phyloP scores from a whole-genome alignment of 2,797 vertebrate species.

The Xenentodon cancila region DNA sequence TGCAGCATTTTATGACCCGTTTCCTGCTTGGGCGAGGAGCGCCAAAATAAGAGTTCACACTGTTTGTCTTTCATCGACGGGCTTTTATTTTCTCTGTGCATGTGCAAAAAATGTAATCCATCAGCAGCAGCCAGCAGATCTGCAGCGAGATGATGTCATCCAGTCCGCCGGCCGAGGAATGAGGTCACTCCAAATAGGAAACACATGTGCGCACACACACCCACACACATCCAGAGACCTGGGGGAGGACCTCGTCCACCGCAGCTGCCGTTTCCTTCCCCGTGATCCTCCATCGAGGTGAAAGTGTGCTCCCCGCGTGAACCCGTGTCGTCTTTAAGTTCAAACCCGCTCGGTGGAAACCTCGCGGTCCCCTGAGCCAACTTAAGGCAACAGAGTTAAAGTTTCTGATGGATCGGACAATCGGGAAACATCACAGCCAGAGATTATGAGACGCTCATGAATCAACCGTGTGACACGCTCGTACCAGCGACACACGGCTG shows the following conservation, averaged over 20 bases:
- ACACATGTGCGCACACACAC: slow-evolving; percentile 46
- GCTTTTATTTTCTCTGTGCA: slow-evolving; percentile 6
- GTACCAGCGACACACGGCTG: too few relatives aligned
- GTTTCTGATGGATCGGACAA: slow-evolving; percentile 5
- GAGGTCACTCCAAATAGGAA: slow-evolving; percentile 77
- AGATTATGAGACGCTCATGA: too few relatives aligned
- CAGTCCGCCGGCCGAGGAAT: slow-evolving; percentile 50
- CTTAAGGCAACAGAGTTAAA: too few relatives aligned
- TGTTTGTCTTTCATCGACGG: neutral
- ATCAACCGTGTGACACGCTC: too few relatives aligned
- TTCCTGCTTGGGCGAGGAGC: slow-evolving; percentile 16
- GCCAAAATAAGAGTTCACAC: slow-evolving; percentile 26
- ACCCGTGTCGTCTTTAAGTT: neutral
- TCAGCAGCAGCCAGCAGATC: slow-evolving; percentile 26
- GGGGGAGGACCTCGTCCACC: slow-evolving; percentile 1
- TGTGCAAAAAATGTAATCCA: slow-evolving; percentile 31
- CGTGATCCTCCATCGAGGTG: neutral
- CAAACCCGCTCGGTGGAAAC: too few relatives aligned
- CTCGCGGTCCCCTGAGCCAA: neutral
- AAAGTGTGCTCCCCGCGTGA: slow-evolving; percentile 1
- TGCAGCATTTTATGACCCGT: too few relatives aligned
- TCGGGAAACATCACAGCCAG: slow-evolving; percentile 2
- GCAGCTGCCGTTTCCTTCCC: neutral
- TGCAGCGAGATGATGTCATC: slow-evolving; percentile 67
- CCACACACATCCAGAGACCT: slow-evolving; percentile 14